Percentiles rank a stretch among this genome's conserved stretches.
Evolutionary conservation across 2,797 vertebrate species (phyloP).

Genomic region (Enteromius anoplus): DNA sequence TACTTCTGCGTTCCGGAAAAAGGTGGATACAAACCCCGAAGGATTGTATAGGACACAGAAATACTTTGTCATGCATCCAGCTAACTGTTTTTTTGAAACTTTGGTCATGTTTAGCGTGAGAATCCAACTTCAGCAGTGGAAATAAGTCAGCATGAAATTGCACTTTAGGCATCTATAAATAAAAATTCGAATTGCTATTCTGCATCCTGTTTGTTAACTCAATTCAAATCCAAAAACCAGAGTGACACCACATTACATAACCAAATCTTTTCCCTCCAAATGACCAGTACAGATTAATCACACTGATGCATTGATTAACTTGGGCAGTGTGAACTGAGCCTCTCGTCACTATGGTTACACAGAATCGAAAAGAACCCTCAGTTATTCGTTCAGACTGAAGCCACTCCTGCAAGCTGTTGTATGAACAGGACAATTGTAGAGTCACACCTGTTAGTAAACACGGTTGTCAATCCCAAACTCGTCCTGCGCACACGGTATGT

Average conservation of each 20-base stretch:
- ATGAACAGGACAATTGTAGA: neutral
- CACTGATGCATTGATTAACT: neutral
- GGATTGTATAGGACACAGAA: neutral
- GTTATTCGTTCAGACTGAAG: neutral
- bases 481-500: neutral
- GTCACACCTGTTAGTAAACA: slow-evolving; percentile 15
- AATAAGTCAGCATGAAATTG: neutral
- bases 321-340: neutral
- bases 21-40: too few relatives aligned
- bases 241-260: neutral
- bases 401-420: neutral
- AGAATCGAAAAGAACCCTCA: neutral
- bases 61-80: neutral
- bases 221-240: neutral
- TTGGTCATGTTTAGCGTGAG: neutral
- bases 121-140: neutral
- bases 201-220: neutral
- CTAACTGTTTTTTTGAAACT: neutral
- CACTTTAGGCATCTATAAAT: neutral
- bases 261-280: neutral
- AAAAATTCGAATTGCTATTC: neutral
- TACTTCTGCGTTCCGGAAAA: too few relatives aligned
- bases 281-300: neutral
- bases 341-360: neutral
- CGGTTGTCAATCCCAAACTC: slow-evolving; percentile 14